phyloP scores from a whole-genome alignment of 2,113 vertebrate genomes.

The Neogale vison region DNA sequence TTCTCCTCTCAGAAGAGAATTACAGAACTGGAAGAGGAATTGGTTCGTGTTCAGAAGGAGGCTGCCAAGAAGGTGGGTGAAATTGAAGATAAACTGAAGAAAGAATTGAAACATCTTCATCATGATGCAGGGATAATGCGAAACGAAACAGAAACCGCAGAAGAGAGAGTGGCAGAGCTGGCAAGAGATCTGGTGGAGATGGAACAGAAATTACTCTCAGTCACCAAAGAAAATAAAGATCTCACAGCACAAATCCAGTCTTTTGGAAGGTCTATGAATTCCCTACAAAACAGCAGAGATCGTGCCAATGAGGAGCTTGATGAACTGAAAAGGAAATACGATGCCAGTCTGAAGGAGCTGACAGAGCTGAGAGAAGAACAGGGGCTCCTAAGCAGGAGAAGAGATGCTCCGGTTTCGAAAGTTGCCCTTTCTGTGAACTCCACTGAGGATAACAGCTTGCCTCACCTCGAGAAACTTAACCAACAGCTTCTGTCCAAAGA shows the following conservation, averaged over 20 bases:
- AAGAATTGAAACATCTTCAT: conserved; percentile 90
- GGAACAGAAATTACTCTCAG: conserved; percentile 91
- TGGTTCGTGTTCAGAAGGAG: conserved; percentile 76
- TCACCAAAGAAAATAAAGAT: conserved; percentile 87
- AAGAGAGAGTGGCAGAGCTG: conserved; percentile 96
- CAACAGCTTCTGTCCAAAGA: conserved; percentile 82
- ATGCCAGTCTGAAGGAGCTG: conserved; percentile 74
- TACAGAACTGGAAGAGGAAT: conserved; percentile 82
- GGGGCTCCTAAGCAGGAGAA: conserved; percentile 52
- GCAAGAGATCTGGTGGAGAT: conserved; percentile 92
- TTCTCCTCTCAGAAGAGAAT: conserved; percentile 82
- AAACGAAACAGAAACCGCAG: conserved; percentile 94
- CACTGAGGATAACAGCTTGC: conserved; percentile 58
- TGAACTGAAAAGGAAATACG: conserved; percentile 78
- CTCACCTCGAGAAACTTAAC: conserved; percentile 77
- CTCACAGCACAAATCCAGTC: conserved; percentile 91
- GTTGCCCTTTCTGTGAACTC: conserved; percentile 68
- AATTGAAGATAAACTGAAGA: conserved; percentile 83
- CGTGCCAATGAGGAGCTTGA: conserved; percentile 85
- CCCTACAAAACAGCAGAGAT: conserved; percentile 93
- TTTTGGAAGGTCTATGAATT: conserved; percentile 93
- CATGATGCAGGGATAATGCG: conserved; percentile 95
- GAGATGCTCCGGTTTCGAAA: conserved; percentile 58
- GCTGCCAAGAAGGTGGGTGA: conserved; percentile 78
- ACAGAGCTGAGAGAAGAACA: conserved; percentile 74